phyloP scores from a whole-genome alignment of 2,113 vertebrate genomes.

The Albula glossodonta region DNA sequence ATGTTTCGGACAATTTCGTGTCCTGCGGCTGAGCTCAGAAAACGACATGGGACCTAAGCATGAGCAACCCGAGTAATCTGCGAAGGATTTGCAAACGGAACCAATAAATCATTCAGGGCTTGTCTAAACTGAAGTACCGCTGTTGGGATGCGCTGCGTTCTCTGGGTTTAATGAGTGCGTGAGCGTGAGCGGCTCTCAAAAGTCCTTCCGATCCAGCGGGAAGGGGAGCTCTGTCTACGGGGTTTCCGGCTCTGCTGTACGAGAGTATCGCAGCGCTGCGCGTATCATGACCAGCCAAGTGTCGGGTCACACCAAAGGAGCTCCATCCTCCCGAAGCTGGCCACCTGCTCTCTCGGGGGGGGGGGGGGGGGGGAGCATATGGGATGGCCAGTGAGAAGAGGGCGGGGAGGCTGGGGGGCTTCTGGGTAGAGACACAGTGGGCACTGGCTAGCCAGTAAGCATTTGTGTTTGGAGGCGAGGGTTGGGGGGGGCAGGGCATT shows the following conservation, averaged over 20 bases:
- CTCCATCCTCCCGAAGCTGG: conserved; percentile 47
- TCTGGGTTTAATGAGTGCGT: background rate
- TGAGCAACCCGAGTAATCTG: background rate
- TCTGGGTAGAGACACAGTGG: conserved; percentile 34
- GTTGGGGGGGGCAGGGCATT: background rate
- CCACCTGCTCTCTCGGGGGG: conserved; percentile 58
- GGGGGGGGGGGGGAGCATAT: conserved; percentile 44
- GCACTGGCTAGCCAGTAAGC: background rate
- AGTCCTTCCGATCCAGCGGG: background rate
- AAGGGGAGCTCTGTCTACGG: background rate
- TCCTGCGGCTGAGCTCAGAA: conserved; percentile 38
- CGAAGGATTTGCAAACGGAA: background rate
- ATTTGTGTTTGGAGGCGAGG: background rate
- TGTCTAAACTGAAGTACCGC: background rate
- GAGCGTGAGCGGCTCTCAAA: background rate
- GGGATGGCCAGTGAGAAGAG: conserved; percentile 30
- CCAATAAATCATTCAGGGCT: background rate
- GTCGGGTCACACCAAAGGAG: conserved; percentile 45
- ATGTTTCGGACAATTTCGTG: conserved; percentile 31
- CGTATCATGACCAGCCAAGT: conserved; percentile 27
- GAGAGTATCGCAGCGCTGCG: conserved; percentile 26
- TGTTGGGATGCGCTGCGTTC: background rate
- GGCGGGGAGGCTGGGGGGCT: background rate
- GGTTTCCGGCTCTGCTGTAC: conserved; percentile 35
- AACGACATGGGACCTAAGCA: background rate